Percentiles rank a stretch among this genome's conserved stretches.
Evolutionary conservation across 1,140 invertebrate species (phyloP).

Genomic region (Portunus trituberculatus): DNA sequence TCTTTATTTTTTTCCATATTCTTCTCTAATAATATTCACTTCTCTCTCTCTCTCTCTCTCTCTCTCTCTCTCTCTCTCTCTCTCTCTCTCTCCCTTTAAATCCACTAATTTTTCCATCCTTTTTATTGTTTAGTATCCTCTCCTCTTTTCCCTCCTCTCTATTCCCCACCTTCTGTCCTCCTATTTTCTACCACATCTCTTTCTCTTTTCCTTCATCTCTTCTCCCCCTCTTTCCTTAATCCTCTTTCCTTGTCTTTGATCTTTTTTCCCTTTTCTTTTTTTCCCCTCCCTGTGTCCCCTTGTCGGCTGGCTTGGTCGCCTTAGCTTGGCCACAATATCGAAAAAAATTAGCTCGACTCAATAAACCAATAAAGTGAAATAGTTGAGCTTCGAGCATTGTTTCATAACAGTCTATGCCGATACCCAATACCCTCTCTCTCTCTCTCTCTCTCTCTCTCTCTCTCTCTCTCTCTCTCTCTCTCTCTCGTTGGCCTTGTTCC

Average conservation of each 20-base stretch:
- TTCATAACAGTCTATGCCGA: not conserved
- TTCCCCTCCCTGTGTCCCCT: not conserved
- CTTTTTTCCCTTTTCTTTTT: not conserved
- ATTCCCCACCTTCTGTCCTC: not conserved
- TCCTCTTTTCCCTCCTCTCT: no score
- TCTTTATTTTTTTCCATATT: not conserved
- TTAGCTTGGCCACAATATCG: not conserved
- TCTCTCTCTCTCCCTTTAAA: not conserved
- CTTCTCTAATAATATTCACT: not conserved
- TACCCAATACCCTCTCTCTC: not conserved
- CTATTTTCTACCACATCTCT: not conserved
- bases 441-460: not conserved
- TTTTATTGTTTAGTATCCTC: no score
- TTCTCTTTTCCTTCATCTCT: no score
- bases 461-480: not conserved
- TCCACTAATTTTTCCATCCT: no score
- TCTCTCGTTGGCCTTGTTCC: not conserved
- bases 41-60: not conserved
- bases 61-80: not conserved
- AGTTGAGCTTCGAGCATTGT: not conserved
- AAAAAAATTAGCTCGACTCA: not conserved
- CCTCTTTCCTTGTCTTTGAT: no score
- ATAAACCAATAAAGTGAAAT: conserved; percentile 10
- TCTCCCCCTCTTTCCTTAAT: no score
- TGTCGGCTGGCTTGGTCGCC: not conserved